Percentiles rank a stretch among this genome's conserved stretches.
Conservation (phyloP, 2,113 vertebrate species). For the Trochalopteron elliotii region DNA sequence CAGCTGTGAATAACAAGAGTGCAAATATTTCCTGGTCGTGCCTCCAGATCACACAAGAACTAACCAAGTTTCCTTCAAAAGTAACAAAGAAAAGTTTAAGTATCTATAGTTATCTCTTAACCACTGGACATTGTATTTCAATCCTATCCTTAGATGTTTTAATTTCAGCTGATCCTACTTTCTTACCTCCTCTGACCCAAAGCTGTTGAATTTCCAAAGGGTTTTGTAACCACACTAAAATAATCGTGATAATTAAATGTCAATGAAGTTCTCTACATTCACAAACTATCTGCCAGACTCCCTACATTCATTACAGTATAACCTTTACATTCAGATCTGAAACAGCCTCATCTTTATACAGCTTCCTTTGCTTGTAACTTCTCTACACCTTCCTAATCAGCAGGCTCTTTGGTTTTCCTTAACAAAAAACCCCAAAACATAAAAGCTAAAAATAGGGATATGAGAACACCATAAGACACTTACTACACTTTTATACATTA, state of each 20-base stretch:
- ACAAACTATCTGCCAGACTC: neutral
- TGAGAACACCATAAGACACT: neutral
- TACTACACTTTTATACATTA: neutral
- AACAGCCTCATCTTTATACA: neutral
- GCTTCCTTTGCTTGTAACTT: neutral
- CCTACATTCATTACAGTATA: neutral
- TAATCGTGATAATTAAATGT: neutral
- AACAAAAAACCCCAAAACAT: neutral
- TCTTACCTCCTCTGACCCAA: neutral
- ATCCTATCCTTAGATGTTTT: neutral
- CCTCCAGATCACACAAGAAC: neutral
- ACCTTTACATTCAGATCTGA: neutral
- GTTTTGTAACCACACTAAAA: neutral
- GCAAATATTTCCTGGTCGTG: neutral
- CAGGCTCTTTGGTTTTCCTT: neutral
- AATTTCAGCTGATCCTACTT: neutral
- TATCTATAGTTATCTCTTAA: neutral
- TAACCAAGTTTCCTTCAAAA: neutral
- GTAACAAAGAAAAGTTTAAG: neutral
- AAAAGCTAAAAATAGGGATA: neutral
- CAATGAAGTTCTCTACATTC: neutral
- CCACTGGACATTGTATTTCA: neutral
- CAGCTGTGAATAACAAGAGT: neutral
- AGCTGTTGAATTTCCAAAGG: neutral
- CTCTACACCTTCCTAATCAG: neutral